Base-by-base conservation (phyloP, 2,888 invertebrate species). In the Alloplasta piceator region DNA sequence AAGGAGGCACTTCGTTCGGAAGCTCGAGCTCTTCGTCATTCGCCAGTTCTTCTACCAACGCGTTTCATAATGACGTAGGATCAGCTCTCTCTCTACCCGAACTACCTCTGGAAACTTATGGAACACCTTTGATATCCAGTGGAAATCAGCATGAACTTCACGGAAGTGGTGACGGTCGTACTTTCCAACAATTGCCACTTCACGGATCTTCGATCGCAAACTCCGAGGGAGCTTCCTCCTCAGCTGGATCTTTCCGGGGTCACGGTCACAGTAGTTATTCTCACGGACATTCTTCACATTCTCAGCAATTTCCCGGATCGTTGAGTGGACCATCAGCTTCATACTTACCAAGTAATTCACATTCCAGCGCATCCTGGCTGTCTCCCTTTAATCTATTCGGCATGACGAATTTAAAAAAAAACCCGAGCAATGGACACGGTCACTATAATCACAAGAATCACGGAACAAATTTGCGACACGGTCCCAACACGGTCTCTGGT, bases 361-460 rank as follows among this genome's bases (percentile, higher is more conserved):
- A 26, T 26, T 83, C 70, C 6, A 70, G 74, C 6, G 80, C 55
- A 74, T 66, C 81, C 4, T 81, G 70, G 74, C 78, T 50, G 14
- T 78, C 78, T 26, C 26, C 26, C 2, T 74, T 71, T 41, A 73
- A 73, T 36, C 39, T 39, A 10, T 77, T 77, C 4, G 68, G 77
- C 9, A 71, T 78, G 2, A 52, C 82, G 41, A 68, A 66, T 48
- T 80, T 73, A 60, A 68, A 41, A 77, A 85, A 78, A 61, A 75
- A 67, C 56, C 73, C 56, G 26, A 46, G 9, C 52, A 68, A 61
- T 90, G 93, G 77, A 84, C 93, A 0, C 90, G 93, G 1, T 93
- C 67, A 71, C 52, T 70, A 72, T 16, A 58, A 78, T 39, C 73
- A 80, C 6, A 84, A 85, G 64, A 82, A 74, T 67, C 86, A 86